A percentile compares a stretch with the other conserved stretches of the same genome.
phyloP scores from a whole-genome alignment of 2,888 invertebrate species.

The Coelopa pilipes region DNA sequence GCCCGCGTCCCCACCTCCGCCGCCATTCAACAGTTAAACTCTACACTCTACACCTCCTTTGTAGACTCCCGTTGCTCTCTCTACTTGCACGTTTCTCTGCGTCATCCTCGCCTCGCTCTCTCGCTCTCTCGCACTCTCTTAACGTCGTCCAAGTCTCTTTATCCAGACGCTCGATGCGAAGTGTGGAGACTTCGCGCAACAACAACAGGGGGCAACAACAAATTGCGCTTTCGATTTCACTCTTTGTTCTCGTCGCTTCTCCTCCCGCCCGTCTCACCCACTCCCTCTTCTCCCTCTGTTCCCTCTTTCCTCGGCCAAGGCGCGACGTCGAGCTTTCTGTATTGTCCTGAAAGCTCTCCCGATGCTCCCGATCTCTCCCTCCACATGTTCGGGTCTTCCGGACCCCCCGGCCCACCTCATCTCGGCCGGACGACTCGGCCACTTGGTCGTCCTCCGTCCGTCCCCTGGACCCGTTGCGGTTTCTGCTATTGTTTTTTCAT shows the following conservation, averaged over 20 bases:
- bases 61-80: background rate
- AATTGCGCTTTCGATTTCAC: conserved; percentile 59
- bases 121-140: background rate
- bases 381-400: too few relatives aligned
- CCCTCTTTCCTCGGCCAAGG: background rate
- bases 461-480: too few relatives aligned
- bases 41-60: conserved; percentile 42
- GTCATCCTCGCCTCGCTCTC: background rate
- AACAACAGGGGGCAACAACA: conserved; percentile 42
- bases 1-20: too few relatives aligned
- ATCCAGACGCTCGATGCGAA: background rate
- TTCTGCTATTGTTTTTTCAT: too few relatives aligned
- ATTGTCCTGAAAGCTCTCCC: too few relatives aligned
- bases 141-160: background rate
- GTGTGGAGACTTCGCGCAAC: background rate
- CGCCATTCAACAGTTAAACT: conserved; percentile 57
- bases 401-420: too few relatives aligned
- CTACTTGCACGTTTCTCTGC: background rate
- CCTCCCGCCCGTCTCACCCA: background rate
- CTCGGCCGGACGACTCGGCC: too few relatives aligned
- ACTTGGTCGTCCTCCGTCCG: background rate
- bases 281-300: background rate
- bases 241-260: conserved; percentile 34
- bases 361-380: too few relatives aligned
- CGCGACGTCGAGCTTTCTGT: too few relatives aligned